phyloP scores from a whole-genome alignment of 1,140 invertebrate genomes.

The Anagrus nilaparvatae region DNA sequence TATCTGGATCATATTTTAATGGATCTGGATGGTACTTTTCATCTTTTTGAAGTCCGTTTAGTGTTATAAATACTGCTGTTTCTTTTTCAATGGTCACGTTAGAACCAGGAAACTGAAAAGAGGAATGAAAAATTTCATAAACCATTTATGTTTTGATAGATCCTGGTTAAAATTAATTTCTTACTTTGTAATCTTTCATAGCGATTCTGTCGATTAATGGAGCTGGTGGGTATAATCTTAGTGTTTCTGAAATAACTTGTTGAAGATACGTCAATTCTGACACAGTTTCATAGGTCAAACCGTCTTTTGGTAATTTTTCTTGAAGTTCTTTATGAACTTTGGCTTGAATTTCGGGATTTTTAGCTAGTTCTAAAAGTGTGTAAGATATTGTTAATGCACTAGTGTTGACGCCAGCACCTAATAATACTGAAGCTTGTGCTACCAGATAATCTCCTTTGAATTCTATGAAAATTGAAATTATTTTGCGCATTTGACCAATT shows the following conservation, averaged over 20 bases:
- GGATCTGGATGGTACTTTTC: conserved; percentile 36
- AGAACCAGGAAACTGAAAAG: conserved; percentile 20
- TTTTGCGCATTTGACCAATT: too few species aligned
- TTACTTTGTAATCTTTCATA: conserved; percentile 29
- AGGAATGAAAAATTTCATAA: too few species aligned
- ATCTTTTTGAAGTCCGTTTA: conserved; percentile 37
- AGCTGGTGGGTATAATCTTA: conserved; percentile 46
- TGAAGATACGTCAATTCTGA: conserved; percentile 24
- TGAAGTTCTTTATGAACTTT: conserved; percentile 47
- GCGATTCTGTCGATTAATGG: conserved; percentile 42
- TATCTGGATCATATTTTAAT: conserved; percentile 38
- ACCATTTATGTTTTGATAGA: not conserved
- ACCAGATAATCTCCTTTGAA: not conserved
- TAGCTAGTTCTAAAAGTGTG: conserved; percentile 34
- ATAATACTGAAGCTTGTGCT: conserved; percentile 24
- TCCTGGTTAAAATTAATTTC: conserved; percentile 6
- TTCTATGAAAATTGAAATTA: not conserved
- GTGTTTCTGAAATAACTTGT: conserved; percentile 22
- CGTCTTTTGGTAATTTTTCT: conserved; percentile 23
- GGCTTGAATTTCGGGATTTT: conserved; percentile 24
- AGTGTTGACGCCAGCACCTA: conserved; percentile 45
- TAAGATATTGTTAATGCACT: conserved; percentile 38
- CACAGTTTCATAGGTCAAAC: conserved; percentile 20
- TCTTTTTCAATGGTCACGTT: conserved; percentile 22
- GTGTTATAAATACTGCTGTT: conserved; percentile 20